These are phyloP conservation scores for Arizona elegans DNA, from an alignment of 2,113 vertebrate species.

Conservation along the genomic window DNA sequence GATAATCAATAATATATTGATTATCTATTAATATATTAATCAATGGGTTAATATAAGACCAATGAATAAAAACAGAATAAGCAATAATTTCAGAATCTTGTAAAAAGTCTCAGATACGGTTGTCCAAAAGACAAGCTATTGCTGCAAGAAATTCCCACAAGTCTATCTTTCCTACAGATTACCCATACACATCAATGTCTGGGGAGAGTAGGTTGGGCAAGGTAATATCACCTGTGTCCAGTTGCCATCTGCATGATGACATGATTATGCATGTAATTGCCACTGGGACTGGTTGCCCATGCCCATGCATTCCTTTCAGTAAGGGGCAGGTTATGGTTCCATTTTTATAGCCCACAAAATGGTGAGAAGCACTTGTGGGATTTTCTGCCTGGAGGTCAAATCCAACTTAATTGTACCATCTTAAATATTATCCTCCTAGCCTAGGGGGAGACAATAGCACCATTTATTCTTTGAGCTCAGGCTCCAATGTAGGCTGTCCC, in stretches of 20 bases:
- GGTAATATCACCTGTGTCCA: neutral
- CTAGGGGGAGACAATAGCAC: neutral
- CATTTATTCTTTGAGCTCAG: neutral
- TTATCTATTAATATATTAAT: no score
- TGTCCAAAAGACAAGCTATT: neutral
- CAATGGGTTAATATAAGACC: conserved; percentile 48
- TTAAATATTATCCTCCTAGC: neutral
- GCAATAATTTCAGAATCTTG: conserved; percentile 50
- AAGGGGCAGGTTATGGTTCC: conserved; percentile 10
- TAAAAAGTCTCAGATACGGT: conserved; percentile 31
- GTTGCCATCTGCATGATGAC: neutral
- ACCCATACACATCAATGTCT: neutral
- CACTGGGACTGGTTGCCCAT: neutral
- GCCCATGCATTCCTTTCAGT: neutral
- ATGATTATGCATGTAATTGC: neutral
- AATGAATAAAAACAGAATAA: conserved; percentile 58
- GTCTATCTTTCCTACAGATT: neutral
- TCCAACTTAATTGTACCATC: neutral
- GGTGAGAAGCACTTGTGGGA: neutral
- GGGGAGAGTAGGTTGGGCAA: neutral
- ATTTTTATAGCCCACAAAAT: conserved; percentile 28
- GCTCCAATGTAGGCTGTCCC: neutral
- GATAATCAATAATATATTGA: conserved; percentile 40
- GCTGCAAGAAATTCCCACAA: neutral
- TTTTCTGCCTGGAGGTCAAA: neutral